These are phyloP conservation scores for Hippocampus barbouri DNA, from an alignment of 2,113 vertebrate genomes.

Conservation along the genomic window DNA sequence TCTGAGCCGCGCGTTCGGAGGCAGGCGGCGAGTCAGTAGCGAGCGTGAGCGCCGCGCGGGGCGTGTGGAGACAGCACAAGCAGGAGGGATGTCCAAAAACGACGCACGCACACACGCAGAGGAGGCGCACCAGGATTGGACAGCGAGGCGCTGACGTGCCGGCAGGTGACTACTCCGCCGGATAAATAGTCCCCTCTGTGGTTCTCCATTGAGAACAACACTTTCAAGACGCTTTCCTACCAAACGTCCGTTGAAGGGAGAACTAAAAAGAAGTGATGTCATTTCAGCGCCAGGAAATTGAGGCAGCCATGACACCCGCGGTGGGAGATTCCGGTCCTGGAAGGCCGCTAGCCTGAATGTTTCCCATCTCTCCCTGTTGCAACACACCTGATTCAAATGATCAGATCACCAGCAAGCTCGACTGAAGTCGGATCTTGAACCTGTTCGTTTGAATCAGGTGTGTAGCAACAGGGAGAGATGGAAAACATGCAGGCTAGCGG, in stretches of 20 bases:
- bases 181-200: constrained; percentile 7
- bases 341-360: no score
- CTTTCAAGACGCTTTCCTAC: background rate
- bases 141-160: constrained; percentile 60
- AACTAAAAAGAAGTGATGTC: background rate
- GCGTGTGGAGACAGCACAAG: background rate
- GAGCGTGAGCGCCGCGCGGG: background rate
- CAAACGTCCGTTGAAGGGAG: background rate
- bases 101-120: constrained; percentile 22
- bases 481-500: no score
- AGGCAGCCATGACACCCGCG: no score
- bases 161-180: constrained; percentile 69
- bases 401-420: no score
- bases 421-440: no score
- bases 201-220: background rate
- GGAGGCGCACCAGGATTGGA: constrained; percentile 59
- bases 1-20: constrained; percentile 31
- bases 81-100: constrained; percentile 54
- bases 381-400: no score
- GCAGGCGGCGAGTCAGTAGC: constrained; percentile 7
- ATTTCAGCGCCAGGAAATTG: background rate
- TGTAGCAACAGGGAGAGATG: no score
- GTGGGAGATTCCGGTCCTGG: no score
- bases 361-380: no score
- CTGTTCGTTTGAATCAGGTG: no score